Evolutionary conservation across 2,113 vertebrate species (phyloP).

Genomic region (Balaeniceps rex): DNA sequence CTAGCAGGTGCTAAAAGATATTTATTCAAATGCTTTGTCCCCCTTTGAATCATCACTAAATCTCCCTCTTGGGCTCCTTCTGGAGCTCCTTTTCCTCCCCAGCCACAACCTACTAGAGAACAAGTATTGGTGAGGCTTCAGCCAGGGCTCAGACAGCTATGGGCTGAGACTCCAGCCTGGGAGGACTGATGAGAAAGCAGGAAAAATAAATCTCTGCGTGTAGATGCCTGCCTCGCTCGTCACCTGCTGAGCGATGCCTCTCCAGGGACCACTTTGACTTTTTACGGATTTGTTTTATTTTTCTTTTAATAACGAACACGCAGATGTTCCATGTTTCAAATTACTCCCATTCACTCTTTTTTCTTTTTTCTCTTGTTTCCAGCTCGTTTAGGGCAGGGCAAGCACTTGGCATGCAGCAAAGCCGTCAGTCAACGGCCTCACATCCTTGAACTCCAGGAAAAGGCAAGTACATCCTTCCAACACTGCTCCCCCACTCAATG

Average conservation of each 20-base stretch:
- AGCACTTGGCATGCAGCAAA: background rate
- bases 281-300: background rate
- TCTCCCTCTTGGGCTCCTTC: background rate
- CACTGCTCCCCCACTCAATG: background rate
- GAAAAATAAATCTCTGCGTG: background rate
- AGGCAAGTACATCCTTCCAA: background rate
- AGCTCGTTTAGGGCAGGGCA: background rate
- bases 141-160: background rate
- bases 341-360: background rate
- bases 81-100: background rate
- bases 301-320: background rate
- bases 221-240: background rate
- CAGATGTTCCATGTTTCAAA: background rate
- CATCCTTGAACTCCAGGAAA: background rate
- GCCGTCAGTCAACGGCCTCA: background rate
- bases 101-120: background rate
- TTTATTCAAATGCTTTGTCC: background rate
- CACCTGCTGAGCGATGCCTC: background rate
- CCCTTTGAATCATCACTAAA: background rate
- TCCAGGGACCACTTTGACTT: background rate
- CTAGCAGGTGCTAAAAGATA: background rate
- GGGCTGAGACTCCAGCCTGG: background rate
- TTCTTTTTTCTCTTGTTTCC: background rate
- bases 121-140: background rate
- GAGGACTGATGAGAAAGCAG: background rate